Base-by-base conservation (phyloP, 92 coral and sea anemone species). In the Anthopleura xanthogrammica region DNA sequence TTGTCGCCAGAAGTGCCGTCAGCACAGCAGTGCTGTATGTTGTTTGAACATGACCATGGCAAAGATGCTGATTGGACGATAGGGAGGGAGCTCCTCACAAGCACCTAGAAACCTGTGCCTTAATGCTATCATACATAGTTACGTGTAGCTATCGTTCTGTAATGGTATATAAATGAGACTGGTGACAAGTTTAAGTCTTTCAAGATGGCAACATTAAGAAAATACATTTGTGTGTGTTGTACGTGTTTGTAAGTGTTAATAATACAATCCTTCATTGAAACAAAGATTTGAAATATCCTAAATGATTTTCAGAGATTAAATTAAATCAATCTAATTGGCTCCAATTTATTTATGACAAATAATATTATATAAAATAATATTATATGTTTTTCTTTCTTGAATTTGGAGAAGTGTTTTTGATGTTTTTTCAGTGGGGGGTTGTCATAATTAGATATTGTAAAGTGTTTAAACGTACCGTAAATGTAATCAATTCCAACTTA, bases 31-130 rank as follows among this genome's bases (percentile, higher is more conserved):
- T 79, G 94, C 86, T 91, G 94, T 86, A 85, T 91, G 82, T 84
- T 91, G 85, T 91, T 91, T 88, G 90, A 88, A 64, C 84, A 83
- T 82, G 90, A 88, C 90, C 89, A 88, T 60, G 92, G 92, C 79
- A 83, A 79, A 72, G 87, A 85, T 50, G 86, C 76, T 42, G 94
- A 91, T 58, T 91, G 94, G 94, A 88, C 82, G 43, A 83, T 91
- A 41, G 79, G 90, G 83, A 85, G 90, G 88, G 94, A 87, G 80
- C 87, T 91, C 65, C 92, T 91, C 72, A 73, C 94, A 85, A 88
- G 92, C 82, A 76, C 92, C 66, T 82, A 85, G 74, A 66, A 16
- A 72, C 88, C 83, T 17, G 81, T 52, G 72, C 88, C 83, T 20
- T 42, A 43, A 39, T 48, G 70, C 68, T 76, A 77, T 65, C 80